Evolutionary conservation across 2,113 vertebrate species (phyloP), one percentile per base, ranked within the genome.

Genomic region (Cephalopterus ornatus): DNA sequence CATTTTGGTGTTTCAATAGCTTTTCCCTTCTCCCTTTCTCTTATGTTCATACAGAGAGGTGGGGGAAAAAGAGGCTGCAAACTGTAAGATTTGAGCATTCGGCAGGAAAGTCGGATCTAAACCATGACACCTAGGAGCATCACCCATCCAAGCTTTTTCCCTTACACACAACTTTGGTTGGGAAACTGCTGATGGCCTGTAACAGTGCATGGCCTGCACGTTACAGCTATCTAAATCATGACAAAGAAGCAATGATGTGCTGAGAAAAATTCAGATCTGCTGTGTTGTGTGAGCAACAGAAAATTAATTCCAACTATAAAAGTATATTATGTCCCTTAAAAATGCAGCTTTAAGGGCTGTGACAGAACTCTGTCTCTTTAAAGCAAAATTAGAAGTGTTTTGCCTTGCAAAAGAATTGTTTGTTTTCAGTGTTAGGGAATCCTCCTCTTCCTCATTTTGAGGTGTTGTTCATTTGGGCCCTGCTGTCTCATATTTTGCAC

Each of bases 171-270:
- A 1, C 14, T 85, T 37, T 61, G 15, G 6, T 4, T 41, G 44
- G 16, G 28, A 27, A 75, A 24, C 22, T 2, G 1, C 37, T 53
- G 77, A 28, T 35, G n/a, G n/a, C n/a, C n/a, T n/a, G n/a, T n/a
- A n/a, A n/a, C 39, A 27, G 37, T 26, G 15, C 49, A 30, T 13
- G 6, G 32, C 23, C 37, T 39, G 20, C 0, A 0, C 58, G 22
- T 19, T 80, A 19, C 50, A 78, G 24, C 24, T n/a, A 62, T 15
- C 22, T 61, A 7, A 78, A 32, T 37, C 23, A 17, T 1, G 11
- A 4, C 2, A 33, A 88, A 84, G 23, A 15, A 90, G 44, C 32
- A n/a, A n/a, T 71, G 49, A 27, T 50, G 26, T 26, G 11, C 33
- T 47, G 35, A 11, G 12, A 20, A 42, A 37, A 76, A 49, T 30